Percentiles rank a stretch among this genome's conserved stretches.
phyloP scores from a whole-genome alignment of 2,113 vertebrate species.

The Elephantulus edwardii region DNA sequence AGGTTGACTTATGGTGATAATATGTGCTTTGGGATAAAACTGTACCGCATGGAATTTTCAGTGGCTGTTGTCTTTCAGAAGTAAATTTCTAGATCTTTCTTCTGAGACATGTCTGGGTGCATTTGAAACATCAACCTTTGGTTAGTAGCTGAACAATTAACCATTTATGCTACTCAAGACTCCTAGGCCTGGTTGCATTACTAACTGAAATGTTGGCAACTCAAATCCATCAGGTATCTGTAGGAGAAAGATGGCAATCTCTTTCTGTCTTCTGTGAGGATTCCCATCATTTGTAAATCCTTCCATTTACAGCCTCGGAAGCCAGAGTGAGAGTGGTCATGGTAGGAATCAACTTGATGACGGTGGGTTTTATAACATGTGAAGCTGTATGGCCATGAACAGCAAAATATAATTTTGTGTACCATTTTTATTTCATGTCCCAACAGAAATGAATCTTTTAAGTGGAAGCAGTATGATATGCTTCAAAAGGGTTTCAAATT shows the following conservation, averaged over 20 bases:
- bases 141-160: neutral
- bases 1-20: neutral
- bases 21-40: neutral
- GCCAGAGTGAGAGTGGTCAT: too few species aligned
- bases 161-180: neutral
- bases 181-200: too few species aligned
- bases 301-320: too few species aligned
- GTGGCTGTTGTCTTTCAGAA: neutral
- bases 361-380: neutral
- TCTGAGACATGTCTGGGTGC: neutral
- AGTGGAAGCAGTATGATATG: neutral
- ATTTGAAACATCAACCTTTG: neutral
- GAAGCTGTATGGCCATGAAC: neutral
- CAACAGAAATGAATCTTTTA: neutral
- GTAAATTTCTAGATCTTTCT: neutral
- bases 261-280: too few species aligned
- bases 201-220: too few species aligned
- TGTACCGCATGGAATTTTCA: neutral
- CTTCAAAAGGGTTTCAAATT: neutral
- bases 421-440: neutral
- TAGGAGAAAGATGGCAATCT: too few species aligned
- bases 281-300: too few species aligned
- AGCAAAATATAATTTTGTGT: neutral
- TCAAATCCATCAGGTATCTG: too few species aligned
- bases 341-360: too few species aligned